phyloP scores from a whole-genome alignment of 2,113 vertebrate genomes.

The Protobothrops mucrosquamatus region DNA sequence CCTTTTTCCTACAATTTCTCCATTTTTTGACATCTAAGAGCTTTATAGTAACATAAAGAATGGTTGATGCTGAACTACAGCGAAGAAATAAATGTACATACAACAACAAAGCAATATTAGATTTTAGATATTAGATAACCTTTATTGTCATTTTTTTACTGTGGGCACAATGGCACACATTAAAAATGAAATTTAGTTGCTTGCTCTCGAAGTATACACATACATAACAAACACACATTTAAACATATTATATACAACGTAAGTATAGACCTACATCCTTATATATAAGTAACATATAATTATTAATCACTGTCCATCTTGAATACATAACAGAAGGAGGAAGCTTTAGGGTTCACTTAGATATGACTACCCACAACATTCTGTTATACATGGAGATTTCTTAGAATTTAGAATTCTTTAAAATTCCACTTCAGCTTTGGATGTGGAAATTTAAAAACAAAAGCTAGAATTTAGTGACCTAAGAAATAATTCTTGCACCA shows the following conservation, averaged over 20 bases:
- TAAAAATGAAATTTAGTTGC: too few species aligned
- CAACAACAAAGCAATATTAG: background rate
- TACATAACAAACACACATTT: too few species aligned
- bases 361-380: too few species aligned
- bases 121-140: too few species aligned
- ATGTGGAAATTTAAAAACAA: background rate
- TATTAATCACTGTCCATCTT: too few species aligned
- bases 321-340: too few species aligned
- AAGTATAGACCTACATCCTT: too few species aligned
- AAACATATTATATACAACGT: too few species aligned
- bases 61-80: background rate
- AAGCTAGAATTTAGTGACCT: background rate
- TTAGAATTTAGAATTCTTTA: background rate
- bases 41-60: background rate
- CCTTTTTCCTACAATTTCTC: background rate
- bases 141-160: too few species aligned
- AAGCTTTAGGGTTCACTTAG: background rate
- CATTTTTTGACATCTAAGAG: background rate
- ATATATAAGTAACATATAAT: too few species aligned
- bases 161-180: too few species aligned
- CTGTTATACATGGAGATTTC: background rate
- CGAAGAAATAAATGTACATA: background rate
- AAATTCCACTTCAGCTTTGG: background rate
- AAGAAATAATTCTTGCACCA: background rate
- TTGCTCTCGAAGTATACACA: too few species aligned